Base-by-base conservation (phyloP, 2,888 invertebrate genomes). In the Peribatodes rhomboidaria region DNA sequence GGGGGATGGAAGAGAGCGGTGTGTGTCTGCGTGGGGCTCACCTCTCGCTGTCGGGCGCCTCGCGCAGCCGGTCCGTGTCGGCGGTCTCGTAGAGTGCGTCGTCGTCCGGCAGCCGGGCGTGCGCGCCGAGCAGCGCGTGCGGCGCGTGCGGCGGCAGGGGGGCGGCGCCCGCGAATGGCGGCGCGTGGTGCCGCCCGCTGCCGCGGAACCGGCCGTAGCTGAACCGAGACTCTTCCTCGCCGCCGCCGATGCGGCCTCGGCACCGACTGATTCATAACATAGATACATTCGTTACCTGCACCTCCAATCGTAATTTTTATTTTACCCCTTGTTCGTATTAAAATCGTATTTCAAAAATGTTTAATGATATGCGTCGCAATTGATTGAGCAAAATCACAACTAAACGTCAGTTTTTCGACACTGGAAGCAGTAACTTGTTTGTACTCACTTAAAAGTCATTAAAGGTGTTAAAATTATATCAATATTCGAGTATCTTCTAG, bases 21-120 rank as follows among this genome's bases (percentile, higher is more conserved):
- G 33, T 11, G 31, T 18, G 35, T 20, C 20, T 18, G 35, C 1
- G 37, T n/a, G 35, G 11, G 31, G 83, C 94, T 94, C 95, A 97
- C 97, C 97, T 97, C 95, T 97, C 97, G 91, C 97, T 97, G 88
- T 97, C 97, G 77, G 97, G 97, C 72, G 96, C 97, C 92, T 97
- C 97, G 71, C 96, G 90, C 62, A 93, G 82, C 64, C 95, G 95
- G 83, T 96, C 96, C 65, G 96, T 94, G 88, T 96, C 96, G 76
- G 97, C 97, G 81, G 96, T 97, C 94, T 97, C 97, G 89, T 97
- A 97, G 81, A 97, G 96, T 85, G 97, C 96, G 89, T 97, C 97
- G 84, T 97, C 97, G 85, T 97, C 97, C 73, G 94, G 93, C 70
- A 77, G 80, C 53, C 86, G 84, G 95, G 83, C 92, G 87, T 80